These are phyloP conservation scores for Sterrhoptilus dennistouni DNA, from an alignment of 2,113 vertebrate genomes.

Conservation along the genomic window DNA sequence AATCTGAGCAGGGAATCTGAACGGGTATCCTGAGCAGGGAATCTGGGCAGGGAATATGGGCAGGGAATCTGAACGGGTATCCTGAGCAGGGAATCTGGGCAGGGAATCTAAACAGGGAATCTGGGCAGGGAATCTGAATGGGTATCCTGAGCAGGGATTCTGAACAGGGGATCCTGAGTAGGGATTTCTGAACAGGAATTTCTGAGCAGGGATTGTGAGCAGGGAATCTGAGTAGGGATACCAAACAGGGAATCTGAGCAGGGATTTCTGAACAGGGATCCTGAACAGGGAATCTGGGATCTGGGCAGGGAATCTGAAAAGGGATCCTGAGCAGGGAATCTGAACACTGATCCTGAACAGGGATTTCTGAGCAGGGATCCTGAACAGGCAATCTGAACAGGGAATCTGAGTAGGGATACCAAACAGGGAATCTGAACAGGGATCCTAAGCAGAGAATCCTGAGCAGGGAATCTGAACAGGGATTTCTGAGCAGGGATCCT, in stretches of 20 bases:
- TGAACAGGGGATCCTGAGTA: not conserved
- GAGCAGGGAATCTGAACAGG: not conserved
- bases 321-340: no score
- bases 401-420: no score
- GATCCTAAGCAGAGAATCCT: fast-evolving
- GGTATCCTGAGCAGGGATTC: no score
- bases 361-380: not conserved
- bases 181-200: no score
- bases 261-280: fast-evolving
- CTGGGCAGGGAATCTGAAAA: fast-evolving
- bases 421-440: not conserved
- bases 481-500: not conserved
- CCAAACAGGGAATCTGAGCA: not conserved
- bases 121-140: not conserved
- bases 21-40: not conserved
- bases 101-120: fast-evolving
- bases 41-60: not conserved
- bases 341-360: no score
- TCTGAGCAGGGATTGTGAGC: no score
- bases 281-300: fast-evolving
- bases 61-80: not conserved
- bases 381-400: no score
- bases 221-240: no score
- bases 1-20: fast-evolving
- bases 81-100: fast-evolving